Evolutionary conservation across 2,888 invertebrate species (phyloP).

Genomic region (Tyria jacobaeae): DNA sequence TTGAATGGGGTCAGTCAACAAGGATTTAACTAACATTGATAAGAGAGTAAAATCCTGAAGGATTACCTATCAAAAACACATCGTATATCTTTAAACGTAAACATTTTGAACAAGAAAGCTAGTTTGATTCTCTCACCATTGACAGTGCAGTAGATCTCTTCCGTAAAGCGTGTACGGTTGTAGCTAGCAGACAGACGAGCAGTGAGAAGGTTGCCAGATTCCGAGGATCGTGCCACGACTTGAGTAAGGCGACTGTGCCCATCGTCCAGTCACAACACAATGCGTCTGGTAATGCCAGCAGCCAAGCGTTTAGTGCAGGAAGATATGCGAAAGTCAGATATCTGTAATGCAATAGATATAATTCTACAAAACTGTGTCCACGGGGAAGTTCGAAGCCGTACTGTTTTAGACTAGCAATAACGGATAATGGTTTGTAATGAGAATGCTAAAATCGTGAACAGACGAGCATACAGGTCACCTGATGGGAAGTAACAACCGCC

Average conservation of each 20-base stretch:
- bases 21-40: too few relatives aligned
- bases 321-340: slow-evolving; percentile 98
- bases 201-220: slow-evolving; percentile 93
- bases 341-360: slow-evolving; percentile 66
- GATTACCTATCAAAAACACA: too few relatives aligned
- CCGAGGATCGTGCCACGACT: slow-evolving; percentile 92
- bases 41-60: too few relatives aligned
- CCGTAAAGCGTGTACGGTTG: slow-evolving; percentile 82
- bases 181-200: slow-evolving; percentile 87
- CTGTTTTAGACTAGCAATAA: too few relatives aligned
- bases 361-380: neutral
- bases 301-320: slow-evolving; percentile 95
- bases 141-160: slow-evolving; percentile 78
- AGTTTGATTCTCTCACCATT: slow-evolving; percentile 66
- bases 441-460: too few relatives aligned
- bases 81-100: neutral
- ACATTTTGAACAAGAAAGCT: neutral
- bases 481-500: too few relatives aligned
- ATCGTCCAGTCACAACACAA: slow-evolving; percentile 99
- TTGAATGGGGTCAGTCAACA: too few relatives aligned
- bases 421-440: too few relatives aligned
- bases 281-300: slow-evolving; percentile 95
- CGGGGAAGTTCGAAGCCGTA: too few relatives aligned
- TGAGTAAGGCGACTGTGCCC: slow-evolving; percentile 96
- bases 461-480: too few relatives aligned